Evolutionary conservation across 2,888 invertebrate species (phyloP), one percentile per base, ranked within the genome.

Genomic region (Abrostola triplasia): DNA sequence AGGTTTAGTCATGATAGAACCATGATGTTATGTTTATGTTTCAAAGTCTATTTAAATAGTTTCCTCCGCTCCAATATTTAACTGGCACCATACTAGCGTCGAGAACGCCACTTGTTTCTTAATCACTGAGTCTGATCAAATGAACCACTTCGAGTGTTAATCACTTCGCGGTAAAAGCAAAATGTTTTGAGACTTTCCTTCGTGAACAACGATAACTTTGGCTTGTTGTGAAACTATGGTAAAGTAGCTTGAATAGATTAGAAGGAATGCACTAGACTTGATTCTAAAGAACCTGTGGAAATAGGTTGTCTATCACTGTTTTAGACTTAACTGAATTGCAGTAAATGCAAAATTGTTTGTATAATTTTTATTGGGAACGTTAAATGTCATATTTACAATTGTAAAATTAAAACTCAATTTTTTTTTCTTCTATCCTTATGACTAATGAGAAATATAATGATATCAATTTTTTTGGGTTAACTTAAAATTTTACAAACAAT

Each of bases 111-210:
- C 69, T 70, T 62, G 67, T 68, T 76, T 48, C 65, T 38, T 73
- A 63, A 71, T 74, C 74, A 61, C 49, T 70, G 61, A 76, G 72
- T 81, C 70, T 73, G 87, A 89, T 89, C 89, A 85, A 87, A 82
- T 83, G 86, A 79, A 84, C 83, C 81, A 85, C 81, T 87, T 85
- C 58, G 73, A 83, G 88, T 85, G 88, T 90, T 90, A 88, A 90
- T 90, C 83, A 88, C 86, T 88, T 85, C 79, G 81, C 83, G 57
- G 76, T 62, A 68, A 59, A 67, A 75, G 77, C 73, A 59, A 72
- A 79, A 70, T 64, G 72, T 72, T 57, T 65, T 68, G 13, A 69
- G 59, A 70, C 76, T 80, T 79, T 79, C 76, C 62, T 73, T 75
- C 13, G 36, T 70, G 50, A 59, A 59, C 57, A 50, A 51, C 40